These are phyloP conservation scores for Ischnura elegans DNA, from an alignment of 2,888 invertebrate species.

Conservation along the genomic window DNA sequence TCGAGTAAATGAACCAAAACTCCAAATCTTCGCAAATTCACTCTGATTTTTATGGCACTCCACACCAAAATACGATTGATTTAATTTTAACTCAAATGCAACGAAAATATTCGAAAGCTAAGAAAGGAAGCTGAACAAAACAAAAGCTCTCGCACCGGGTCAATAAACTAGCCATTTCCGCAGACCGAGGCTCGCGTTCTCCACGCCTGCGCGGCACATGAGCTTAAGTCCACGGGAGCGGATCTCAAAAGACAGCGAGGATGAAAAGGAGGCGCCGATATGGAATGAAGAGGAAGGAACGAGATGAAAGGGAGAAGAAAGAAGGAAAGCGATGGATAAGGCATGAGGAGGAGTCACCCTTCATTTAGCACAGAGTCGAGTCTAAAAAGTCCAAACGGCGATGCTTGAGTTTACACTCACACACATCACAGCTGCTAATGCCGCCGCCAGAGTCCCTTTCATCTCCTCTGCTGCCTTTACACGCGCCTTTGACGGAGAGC, in stretches of 20 bases:
- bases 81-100: no score
- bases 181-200: not conserved
- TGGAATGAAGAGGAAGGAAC: no score
- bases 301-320: not conserved
- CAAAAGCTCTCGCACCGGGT: not conserved
- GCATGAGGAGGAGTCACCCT: not conserved
- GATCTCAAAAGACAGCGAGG: not conserved
- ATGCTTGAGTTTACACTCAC: not conserved
- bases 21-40: no score
- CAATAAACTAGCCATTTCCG: not conserved
- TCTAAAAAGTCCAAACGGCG: slow-evolving; percentile 3
- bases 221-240: not conserved
- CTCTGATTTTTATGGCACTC: no score
- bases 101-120: no score
- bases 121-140: no score
- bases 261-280: not conserved
- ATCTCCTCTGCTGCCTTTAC: not conserved
- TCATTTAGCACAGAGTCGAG: slow-evolving; percentile 6
- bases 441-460: not conserved
- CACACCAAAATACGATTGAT: no score
- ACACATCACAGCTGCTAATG: not conserved
- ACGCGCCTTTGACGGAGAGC: slow-evolving; percentile 5
- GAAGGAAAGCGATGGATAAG: not conserved
- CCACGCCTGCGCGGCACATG: not conserved
- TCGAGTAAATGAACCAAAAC: no score